These are phyloP conservation scores for Alviniconcha marisindica DNA, from an alignment of 1,140 invertebrate species.

Conservation along the genomic window DNA sequence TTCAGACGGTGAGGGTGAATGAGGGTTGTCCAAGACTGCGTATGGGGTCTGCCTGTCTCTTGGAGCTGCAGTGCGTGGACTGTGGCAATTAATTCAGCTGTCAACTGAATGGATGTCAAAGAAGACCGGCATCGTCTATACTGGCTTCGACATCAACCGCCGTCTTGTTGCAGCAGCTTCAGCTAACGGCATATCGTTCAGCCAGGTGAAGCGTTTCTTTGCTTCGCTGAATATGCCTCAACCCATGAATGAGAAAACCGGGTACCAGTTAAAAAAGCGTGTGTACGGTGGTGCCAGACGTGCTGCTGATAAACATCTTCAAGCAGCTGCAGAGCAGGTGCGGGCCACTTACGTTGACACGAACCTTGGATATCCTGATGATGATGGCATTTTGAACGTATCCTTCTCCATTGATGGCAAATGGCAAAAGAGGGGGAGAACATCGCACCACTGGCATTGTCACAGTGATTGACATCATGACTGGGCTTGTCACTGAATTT, in stretches of 20 bases:
- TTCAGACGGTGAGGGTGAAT: too few relatives aligned
- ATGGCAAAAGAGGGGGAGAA: constrained; percentile 7
- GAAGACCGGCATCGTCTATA: background rate
- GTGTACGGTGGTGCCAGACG: background rate
- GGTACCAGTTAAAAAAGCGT: background rate
- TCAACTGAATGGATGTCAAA: background rate
- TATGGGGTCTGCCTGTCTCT: too few relatives aligned
- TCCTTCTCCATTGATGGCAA: constrained; percentile 4
- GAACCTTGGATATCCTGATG: background rate
- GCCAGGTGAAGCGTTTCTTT: background rate
- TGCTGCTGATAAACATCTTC: background rate
- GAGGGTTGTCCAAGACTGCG: too few relatives aligned
- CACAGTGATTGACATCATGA: background rate
- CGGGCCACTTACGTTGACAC: background rate
- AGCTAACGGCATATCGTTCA: background rate
- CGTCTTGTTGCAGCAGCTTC: background rate
- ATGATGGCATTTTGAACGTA: background rate
- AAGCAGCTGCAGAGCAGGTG: background rate
- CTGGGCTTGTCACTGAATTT: constrained; percentile 1
- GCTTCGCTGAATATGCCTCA: background rate
- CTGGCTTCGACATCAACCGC: constrained; percentile 9
- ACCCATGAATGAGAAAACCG: background rate
- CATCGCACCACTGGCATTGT: constrained; percentile 5
- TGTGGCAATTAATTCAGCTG: background rate
- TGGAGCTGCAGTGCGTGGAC: background rate